These are phyloP conservation scores for Promerops cafer DNA, from an alignment of 2,113 vertebrate species.

Conservation along the genomic window DNA sequence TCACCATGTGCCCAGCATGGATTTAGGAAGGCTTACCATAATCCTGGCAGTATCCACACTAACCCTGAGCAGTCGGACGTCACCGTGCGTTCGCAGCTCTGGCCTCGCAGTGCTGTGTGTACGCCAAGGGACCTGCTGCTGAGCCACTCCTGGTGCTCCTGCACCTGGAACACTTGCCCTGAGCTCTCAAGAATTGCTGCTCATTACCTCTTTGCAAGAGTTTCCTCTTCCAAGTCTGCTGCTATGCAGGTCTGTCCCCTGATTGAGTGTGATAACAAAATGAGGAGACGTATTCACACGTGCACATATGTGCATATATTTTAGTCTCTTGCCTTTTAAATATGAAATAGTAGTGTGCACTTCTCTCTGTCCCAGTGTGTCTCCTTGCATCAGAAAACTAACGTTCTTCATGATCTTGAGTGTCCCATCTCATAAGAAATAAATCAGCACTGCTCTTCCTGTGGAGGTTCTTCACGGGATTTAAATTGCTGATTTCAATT, in stretches of 20 bases:
- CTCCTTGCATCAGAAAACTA: neutral
- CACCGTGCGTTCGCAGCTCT: rapidly evolving
- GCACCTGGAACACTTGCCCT: neutral
- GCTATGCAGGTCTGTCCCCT: neutral
- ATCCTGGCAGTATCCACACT: neutral
- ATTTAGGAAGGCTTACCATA: neutral
- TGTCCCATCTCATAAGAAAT: neutral
- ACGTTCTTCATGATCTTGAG: neutral
- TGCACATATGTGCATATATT: neutral
- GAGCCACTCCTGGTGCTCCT: neutral
- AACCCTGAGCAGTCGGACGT: neutral
- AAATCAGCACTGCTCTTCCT: neutral
- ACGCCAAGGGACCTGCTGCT: neutral
- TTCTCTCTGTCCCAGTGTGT: neutral
- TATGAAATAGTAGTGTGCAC: neutral
- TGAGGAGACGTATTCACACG: neutral
- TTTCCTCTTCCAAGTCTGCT: neutral
- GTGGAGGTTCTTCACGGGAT: neutral
- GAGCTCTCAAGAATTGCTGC: neutral
- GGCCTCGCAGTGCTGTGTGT: neutral
- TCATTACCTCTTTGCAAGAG: neutral
- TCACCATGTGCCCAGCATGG: neutral
- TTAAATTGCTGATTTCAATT: neutral
- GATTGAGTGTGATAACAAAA: neutral
- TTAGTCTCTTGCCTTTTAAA: neutral